Evolutionary conservation across 2,888 invertebrate genomes (phyloP).

Genomic region (Flexamia atlantica): DNA sequence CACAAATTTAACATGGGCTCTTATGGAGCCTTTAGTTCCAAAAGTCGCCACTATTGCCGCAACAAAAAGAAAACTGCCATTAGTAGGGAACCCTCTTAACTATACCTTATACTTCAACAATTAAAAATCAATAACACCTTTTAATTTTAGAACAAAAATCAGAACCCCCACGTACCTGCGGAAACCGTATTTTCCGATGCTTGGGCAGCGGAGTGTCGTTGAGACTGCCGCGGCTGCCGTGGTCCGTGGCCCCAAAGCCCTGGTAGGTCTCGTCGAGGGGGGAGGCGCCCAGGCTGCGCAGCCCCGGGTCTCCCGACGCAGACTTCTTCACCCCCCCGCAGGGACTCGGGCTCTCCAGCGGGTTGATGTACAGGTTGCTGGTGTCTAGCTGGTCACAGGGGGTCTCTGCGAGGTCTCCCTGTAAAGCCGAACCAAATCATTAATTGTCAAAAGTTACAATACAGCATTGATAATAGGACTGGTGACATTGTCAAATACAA

Average conservation of each 20-base stretch:
- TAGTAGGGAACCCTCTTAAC: no score
- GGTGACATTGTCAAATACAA: no score
- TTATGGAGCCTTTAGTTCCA: no score
- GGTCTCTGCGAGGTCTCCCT: conserved; percentile 76
- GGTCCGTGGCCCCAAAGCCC: conserved; percentile 75
- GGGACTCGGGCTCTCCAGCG: conserved; percentile 77
- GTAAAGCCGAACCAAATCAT: conserved; percentile 48
- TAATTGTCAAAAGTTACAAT: no score
- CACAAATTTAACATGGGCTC: no score
- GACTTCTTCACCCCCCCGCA: conserved; percentile 84
- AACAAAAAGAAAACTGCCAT: no score
- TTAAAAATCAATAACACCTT: no score
- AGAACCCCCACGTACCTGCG: no score
- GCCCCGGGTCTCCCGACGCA: conserved; percentile 85
- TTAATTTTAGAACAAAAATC: no score
- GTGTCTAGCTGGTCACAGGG: conserved; percentile 78
- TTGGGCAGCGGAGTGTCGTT: conserved; percentile 85
- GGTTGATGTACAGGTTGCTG: conserved; percentile 93
- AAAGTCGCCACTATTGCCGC: no score
- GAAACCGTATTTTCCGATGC: conserved; percentile 91
- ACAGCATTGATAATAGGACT: no score
- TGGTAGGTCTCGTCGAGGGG: conserved; percentile 77
- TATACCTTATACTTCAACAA: no score
- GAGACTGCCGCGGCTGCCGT: conserved; percentile 77
- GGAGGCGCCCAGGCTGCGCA: conserved; percentile 81